Base-by-base conservation (phyloP, 2,888 invertebrate genomes). In the Habrosyne pyritoides region DNA sequence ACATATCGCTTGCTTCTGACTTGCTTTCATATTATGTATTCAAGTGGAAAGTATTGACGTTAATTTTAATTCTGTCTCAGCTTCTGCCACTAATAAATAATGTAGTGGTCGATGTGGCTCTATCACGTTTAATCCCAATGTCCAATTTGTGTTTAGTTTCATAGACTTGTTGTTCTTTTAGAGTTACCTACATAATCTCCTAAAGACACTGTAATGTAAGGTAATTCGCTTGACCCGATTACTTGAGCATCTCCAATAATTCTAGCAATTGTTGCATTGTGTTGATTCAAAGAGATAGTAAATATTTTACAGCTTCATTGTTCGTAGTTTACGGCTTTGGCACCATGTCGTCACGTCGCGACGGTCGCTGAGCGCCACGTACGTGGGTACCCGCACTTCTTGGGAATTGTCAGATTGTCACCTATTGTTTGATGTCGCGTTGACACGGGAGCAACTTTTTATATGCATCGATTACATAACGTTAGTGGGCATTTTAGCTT, bases 271-370 rank as follows among this genome's bases (percentile, higher is more conserved):
- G 28, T 30, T 28, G 28, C 36, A 42, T 14, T 18, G 21, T 28
- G 28, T 28, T 30, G 8, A 21, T 12, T 59, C 55, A 60, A 67
- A 69, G 68, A 67, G 66, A 65, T 64, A 64, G 67, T 72, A 73
- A 71, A 67, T 63, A 64, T 59, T 76, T 79, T 70, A 73, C 65
- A 55, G 63, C 67, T 63, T 61, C 73, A 77, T 81, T 79, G 79
- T 79, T 70, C 57, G 48, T 57, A 53, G 53, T 36, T 14, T 30
- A 52, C 53, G 54, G 36, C 53, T 53, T 36, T 10, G 47, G 53
- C 54, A 64, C 55, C 55, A 49, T 14, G 42, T 52, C 36, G 52
- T 42, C 42, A 22, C 12, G 42, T 14, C 4, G 21, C 33, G 56
- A 55, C 49, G 52, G 63, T 59, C 57, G 54, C 48, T 47, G 47